A percentile compares a stretch with the other conserved stretches of the same genome.
Evolutionary conservation across 1,140 invertebrate species (phyloP).

Genomic region (Drosophila subobscura): DNA sequence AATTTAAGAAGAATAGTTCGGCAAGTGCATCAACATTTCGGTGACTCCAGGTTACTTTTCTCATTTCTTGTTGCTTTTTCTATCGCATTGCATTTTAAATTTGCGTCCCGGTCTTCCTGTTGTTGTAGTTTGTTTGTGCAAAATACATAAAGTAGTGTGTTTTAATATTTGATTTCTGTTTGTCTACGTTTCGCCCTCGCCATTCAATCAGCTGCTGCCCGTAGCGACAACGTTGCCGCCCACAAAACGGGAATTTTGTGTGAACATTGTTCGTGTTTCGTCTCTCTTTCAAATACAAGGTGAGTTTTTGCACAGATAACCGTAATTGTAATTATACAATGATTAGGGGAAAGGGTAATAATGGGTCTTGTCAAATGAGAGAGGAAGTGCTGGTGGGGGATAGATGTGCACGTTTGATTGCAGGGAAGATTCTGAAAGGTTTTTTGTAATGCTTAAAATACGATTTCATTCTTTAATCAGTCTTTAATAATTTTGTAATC

Average conservation of each 20-base stretch:
- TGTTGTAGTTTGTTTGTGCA: constrained; percentile 29
- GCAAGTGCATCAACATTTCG: too few species aligned
- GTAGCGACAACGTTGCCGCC: constrained; percentile 27
- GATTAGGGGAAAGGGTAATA: too few species aligned
- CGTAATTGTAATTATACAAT: too few species aligned
- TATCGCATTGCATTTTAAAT: constrained; percentile 30
- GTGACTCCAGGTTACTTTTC: background rate
- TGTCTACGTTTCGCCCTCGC: constrained; percentile 33
- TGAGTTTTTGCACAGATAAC: constrained; percentile 15
- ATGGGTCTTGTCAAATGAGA: too few species aligned
- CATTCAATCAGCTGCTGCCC: constrained; percentile 42
- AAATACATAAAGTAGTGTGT: constrained; percentile 15
- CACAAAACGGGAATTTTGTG: constrained; percentile 10
- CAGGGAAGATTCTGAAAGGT: too few species aligned
- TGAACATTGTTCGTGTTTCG: background rate
- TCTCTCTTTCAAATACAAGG: constrained; percentile 16
- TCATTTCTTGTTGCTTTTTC: constrained; percentile 34
- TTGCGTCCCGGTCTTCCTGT: background rate
- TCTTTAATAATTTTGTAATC: too few species aligned
- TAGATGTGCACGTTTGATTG: too few species aligned
- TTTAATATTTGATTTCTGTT: constrained; percentile 33
- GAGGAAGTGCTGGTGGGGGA: too few species aligned
- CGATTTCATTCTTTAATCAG: too few species aligned
- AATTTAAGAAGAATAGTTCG: too few species aligned
- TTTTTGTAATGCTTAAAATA: too few species aligned